Evolutionary conservation across 1,140 invertebrate genomes (phyloP).

Genomic region (Drosophila ohnishii): DNA sequence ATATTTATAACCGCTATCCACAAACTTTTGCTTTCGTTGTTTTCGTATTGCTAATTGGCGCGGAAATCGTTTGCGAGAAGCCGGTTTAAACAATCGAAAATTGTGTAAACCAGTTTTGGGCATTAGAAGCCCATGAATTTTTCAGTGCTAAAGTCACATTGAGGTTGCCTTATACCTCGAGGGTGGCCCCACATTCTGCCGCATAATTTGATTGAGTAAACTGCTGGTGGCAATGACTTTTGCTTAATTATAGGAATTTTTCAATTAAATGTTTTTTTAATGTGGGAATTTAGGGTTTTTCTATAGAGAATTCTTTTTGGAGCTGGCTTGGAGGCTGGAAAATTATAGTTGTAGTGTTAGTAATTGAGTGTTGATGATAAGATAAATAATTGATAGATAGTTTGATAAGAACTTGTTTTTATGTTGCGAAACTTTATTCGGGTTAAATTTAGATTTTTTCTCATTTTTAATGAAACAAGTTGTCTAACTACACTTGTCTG

Average conservation of each 20-base stretch:
- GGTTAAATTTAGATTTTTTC: not conserved
- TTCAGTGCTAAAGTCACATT: conserved; percentile 53
- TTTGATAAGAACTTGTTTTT: not conserved
- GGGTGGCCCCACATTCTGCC: not conserved
- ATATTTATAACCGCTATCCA: conserved; percentile 68
- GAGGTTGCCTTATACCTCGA: conserved; percentile 3
- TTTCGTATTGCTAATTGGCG: conserved; percentile 66
- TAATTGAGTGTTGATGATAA: conserved; percentile 9
- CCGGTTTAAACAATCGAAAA: conserved; percentile 56
- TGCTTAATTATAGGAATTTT: conserved; percentile 30
- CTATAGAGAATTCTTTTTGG: not conserved
- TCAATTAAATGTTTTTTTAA: conserved; percentile 18
- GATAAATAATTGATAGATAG: conserved; percentile 3
- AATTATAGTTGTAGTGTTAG: not conserved
- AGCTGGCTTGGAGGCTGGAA: not conserved
- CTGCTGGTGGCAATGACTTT: not conserved
- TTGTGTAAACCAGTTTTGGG: conserved; percentile 53
- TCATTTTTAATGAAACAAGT: not conserved
- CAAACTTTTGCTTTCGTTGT: conserved; percentile 76
- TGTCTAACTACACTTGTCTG: too few relatives aligned
- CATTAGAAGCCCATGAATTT: conserved; percentile 55
- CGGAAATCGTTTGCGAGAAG: conserved; percentile 63
- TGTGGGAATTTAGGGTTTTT: not conserved
- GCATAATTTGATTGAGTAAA: conserved; percentile 3
- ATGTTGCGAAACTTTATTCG: not conserved